A percentile compares a stretch with the other conserved stretches of the same genome.
Evolutionary conservation across 2,888 invertebrate species (phyloP).

Genomic region (Cactoblastis cactorum): DNA sequence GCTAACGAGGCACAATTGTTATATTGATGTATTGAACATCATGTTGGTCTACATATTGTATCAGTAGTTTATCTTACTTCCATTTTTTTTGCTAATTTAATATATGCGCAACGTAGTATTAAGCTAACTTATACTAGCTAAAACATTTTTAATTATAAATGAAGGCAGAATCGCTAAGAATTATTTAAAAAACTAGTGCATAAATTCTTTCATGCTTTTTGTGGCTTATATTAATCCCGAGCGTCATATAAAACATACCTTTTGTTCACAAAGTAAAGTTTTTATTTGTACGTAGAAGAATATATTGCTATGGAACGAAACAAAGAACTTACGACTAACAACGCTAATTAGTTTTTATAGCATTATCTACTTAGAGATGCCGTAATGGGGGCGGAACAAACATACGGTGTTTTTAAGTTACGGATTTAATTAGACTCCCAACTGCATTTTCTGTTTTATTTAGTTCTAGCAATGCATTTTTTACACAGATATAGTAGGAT

Average conservation of each 20-base stretch:
- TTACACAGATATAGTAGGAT: too few relatives aligned
- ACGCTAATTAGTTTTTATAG: conserved; percentile 12
- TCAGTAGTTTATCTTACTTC: too few relatives aligned
- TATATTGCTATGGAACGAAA: conserved; percentile 2
- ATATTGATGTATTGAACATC: too few relatives aligned
- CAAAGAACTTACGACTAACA: conserved; percentile 10
- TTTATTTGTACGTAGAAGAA: conserved; percentile 1
- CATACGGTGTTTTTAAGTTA: not conserved
- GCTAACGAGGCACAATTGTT: not conserved
- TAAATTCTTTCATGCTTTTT: not conserved
- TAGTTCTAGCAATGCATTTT: not conserved
- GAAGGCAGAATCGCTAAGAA: too few relatives aligned
- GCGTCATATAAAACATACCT: not conserved
- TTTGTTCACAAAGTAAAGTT: conserved; percentile 9
- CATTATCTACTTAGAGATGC: conserved; percentile 7
- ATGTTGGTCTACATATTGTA: too few relatives aligned
- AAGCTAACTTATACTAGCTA: too few relatives aligned
- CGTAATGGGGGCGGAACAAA: not conserved
- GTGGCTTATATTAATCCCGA: not conserved
- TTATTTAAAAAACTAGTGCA: not conserved
- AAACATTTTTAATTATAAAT: too few relatives aligned
- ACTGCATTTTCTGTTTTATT: not conserved
- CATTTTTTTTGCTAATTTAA: too few relatives aligned
- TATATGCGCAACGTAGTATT: too few relatives aligned
- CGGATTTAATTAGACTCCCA: not conserved